Evolutionary conservation across 1,140 invertebrate species (phyloP).

Genomic region (Stenopsyche tienmushanensis): DNA sequence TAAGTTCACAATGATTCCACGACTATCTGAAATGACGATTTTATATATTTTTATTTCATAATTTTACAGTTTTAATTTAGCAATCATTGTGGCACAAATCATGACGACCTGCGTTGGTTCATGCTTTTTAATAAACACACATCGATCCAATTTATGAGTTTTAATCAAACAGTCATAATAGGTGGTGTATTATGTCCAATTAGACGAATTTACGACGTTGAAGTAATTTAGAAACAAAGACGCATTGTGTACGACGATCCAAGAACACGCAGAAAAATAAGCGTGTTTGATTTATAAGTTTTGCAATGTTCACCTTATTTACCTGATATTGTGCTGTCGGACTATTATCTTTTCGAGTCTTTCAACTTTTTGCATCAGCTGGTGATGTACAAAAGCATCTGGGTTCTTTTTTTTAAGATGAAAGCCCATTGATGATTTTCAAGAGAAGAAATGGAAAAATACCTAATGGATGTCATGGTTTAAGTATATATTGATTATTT

Average conservation of each 20-base stretch:
- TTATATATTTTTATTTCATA: no score
- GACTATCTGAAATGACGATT: no score
- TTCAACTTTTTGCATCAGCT: background rate
- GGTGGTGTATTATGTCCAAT: no score
- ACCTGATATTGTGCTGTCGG: background rate
- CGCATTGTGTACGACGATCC: background rate
- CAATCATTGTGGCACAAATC: no score
- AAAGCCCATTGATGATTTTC: no score
- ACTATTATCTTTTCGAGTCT: background rate
- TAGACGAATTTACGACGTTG: background rate
- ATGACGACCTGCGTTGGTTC: no score
- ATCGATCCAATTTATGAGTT: background rate
- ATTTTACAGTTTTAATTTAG: no score
- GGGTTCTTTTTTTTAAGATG: no score
- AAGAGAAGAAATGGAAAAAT: no score
- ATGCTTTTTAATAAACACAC: background rate
- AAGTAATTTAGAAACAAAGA: background rate
- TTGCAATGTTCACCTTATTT: background rate
- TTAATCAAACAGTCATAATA: background rate
- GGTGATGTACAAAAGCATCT: background rate
- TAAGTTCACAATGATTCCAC: no score
- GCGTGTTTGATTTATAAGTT: background rate
- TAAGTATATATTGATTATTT: no score
- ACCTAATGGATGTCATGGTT: no score
- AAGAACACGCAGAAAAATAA: background rate